Percentiles rank a stretch among this genome's conserved stretches.
These are phyloP conservation scores for Porites rus DNA, from an alignment of 92 coral and sea anemone genomes.

Conservation along the genomic window DNA sequence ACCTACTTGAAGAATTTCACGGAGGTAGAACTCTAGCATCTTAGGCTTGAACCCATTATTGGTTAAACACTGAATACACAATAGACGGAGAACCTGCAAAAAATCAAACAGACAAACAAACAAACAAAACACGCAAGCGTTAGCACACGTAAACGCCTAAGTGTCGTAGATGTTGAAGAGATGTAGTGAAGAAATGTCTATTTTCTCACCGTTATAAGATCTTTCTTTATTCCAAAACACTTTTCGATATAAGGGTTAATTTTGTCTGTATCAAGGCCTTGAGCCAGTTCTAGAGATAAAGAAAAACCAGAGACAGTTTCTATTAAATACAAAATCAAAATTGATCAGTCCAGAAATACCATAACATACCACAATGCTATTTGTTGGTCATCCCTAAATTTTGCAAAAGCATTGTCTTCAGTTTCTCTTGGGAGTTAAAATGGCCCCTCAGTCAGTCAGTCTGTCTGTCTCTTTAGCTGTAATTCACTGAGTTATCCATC, in stretches of 20 bases:
- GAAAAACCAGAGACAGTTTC: too few relatives aligned
- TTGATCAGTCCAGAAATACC: not conserved
- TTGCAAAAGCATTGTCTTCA: too few relatives aligned
- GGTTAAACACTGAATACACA: slow-evolving; percentile 89
- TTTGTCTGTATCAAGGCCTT: slow-evolving; percentile 97
- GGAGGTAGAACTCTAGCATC: slow-evolving; percentile 88
- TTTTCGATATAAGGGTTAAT: slow-evolving; percentile 94
- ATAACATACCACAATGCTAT: too few relatives aligned
- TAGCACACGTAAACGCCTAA: too few relatives aligned
- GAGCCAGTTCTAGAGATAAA: slow-evolving; percentile 75
- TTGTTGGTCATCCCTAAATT: too few relatives aligned
- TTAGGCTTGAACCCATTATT: slow-evolving; percentile 97
- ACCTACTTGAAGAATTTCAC: slow-evolving; percentile 89
- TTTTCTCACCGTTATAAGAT: slow-evolving; percentile 78
- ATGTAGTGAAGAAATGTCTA: not conserved
- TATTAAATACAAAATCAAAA: not conserved
- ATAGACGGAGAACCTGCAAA: slow-evolving; percentile 82
- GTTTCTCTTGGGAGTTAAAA: too few relatives aligned
- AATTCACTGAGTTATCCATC: not conserved
- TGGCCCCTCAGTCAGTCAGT: not conserved
- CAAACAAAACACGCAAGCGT: not conserved
- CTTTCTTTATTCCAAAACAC: slow-evolving; percentile 88
- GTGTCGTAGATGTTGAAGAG: too few relatives aligned
- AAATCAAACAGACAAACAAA: not conserved
- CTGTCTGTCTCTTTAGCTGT: not conserved